Evolutionary conservation across 2,888 invertebrate species (phyloP), one percentile per base, ranked within the genome.

Genomic region (Spialia ferax): DNA sequence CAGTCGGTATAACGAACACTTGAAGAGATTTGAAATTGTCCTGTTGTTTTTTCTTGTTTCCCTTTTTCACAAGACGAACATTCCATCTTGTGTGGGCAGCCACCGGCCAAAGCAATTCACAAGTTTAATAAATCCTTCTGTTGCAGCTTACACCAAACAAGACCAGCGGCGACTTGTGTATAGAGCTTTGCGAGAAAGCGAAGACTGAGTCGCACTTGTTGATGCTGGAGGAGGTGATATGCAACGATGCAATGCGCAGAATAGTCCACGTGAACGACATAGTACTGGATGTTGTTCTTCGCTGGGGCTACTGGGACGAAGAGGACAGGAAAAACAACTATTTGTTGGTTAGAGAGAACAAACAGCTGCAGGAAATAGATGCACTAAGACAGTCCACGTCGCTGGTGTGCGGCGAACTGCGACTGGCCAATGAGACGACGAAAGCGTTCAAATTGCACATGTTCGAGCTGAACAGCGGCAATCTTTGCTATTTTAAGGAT

Each of bases 291-390:
- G 95, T 95, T 0, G 96, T 97, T 0, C 90, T 97, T 0, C 95
- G 96, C 62, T 98, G 99, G 98, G 96, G 97, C 1, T 96, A 97
- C 79, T 98, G 98, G 98, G 96, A 97, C 61, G 96, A 97, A 69
- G 95, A 95, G n/a, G 97, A 98, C 85, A 94, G 98, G 38, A 97
- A 96, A 82, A 96, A 97, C 75, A 98, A 98, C 83, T 96, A 96
- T 82, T 91, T 98, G 45, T 92, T 97, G 18, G 90, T 98, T 10
- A 95, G 93, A 50, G 93, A 94, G 1, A 94, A 94, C 68, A 88
- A 89, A 78, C 87, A 80, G 70, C 86, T 84, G 76, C 94, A 82
- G 79, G 95, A 85, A 75, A 81, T 95, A 70, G 91, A 95, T 0
- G 87, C 90, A 0, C 73, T 95, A 18, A 94, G 95, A 89, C 94